Conservation (phyloP, 2,888 invertebrate species). For the Drosophila ustulata region DNA sequence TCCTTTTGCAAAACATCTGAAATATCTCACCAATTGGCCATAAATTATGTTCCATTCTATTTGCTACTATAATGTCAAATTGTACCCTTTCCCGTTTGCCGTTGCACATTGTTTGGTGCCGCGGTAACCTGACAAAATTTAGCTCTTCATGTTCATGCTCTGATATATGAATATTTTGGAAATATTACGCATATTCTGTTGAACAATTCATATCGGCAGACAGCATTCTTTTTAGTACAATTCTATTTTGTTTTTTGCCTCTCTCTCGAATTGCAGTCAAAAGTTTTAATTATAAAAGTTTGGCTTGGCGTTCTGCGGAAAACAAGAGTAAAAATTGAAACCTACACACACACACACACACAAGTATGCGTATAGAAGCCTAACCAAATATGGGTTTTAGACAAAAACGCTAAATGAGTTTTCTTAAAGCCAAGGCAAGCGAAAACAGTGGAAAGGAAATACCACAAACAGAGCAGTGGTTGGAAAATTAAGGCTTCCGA, state of each 20-base stretch:
- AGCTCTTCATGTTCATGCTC: conserved; percentile 1
- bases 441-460: not conserved
- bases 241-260: conserved; percentile 24
- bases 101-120: not conserved
- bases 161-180: not conserved
- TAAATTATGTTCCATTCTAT: conserved; percentile 2
- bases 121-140: conserved; percentile 8
- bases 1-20: conserved; percentile 1
- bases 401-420: conserved; percentile 23
- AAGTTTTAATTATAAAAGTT: conserved; percentile 77
- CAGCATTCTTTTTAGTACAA: conserved; percentile 9
- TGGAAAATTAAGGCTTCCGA: conserved; percentile 7
- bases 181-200: conserved; percentile 40
- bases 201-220: conserved; percentile 50
- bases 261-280: conserved; percentile 47
- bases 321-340: conserved; percentile 31
- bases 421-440: conserved; percentile 3
- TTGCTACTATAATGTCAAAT: conserved; percentile 4
- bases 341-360: conserved; percentile 11
- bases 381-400: conserved; percentile 1
- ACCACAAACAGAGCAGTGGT: not conserved
- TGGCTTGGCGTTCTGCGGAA: conserved; percentile 38
- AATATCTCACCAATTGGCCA: conserved; percentile 5
- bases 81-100: not conserved
- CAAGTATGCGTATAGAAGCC: not conserved